Conservation (phyloP, 2,888 invertebrate genomes). For the Hypomecis atomaria region DNA sequence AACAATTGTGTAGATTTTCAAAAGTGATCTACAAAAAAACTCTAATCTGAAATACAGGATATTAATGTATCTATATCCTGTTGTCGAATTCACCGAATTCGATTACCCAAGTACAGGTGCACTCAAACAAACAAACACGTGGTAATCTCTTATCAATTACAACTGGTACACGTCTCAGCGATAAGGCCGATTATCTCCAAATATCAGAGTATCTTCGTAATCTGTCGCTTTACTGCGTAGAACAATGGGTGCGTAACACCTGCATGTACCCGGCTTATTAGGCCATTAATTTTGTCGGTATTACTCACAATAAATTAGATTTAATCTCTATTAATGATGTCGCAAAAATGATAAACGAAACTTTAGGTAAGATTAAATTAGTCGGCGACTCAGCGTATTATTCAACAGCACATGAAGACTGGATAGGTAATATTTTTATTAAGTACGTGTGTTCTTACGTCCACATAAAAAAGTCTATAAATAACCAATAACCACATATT, state of each 20-base stretch:
- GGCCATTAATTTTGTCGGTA: constrained; percentile 36
- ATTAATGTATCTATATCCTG: not conserved
- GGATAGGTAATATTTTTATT: no score
- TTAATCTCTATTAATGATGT: not conserved
- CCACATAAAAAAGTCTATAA: no score
- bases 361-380: no score
- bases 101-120: constrained; percentile 24
- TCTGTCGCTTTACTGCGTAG: constrained; percentile 17
- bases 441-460: no score
- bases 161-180: constrained; percentile 11
- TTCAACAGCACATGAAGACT: no score
- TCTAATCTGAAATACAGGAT: no score
- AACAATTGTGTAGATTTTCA: no score
- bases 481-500: no score
- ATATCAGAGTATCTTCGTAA: constrained; percentile 12
- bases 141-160: constrained; percentile 18
- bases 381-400: no score
- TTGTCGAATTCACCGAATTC: not conserved
- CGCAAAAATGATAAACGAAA: not conserved
- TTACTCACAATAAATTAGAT: not conserved
- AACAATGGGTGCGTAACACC: constrained; percentile 43
- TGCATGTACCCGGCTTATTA: constrained; percentile 48
- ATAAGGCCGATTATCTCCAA: constrained; percentile 16
- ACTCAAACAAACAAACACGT: constrained; percentile 14
- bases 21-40: no score